Evolutionary conservation across 2,113 vertebrate species (phyloP), one percentile per base, ranked within the genome.

Genomic region (Peucedramus taeniatus): DNA sequence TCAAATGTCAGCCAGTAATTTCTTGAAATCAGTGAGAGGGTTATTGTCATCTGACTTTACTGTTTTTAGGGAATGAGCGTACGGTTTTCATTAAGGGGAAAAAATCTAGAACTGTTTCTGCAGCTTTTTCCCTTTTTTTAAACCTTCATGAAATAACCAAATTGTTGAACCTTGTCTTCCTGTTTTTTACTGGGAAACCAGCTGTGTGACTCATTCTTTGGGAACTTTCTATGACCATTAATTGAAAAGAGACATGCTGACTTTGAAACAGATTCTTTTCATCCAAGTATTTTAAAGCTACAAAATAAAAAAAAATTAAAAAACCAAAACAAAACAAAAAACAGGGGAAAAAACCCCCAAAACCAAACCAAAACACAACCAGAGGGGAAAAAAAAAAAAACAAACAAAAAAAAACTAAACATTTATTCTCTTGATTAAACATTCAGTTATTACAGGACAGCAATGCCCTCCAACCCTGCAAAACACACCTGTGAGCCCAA

Each of bases 181-280:
- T 80, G 72, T 50, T 19, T 91, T 81, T 96, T 94, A 75, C 74
- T 83, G 63, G 45, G 51, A 91, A 97, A 72, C 60, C 78, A 94
- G 74, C 70, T 83, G 61, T 31, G 30, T 95, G 96, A 96, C 91
- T 96, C 95, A 96, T 63, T 83, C 74, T 72, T 93, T 69, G 27
- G 66, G 87, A 97, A 95, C 87, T 87, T 95, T 79, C 78, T 95
- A 66, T 7, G 53, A 45, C 26, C 42, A 83, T 87, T 83, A 95
- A 85, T 3, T 65, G 63, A 94, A 91, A 75, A 42, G 83, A 87
- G 76, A 83, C 92, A 91, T 42, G 44, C 45, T 91, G 71, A 96
- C 83, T 90, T 90, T 86, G 61, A 94, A 95, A 89, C 7, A 72
- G 59, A 78, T 22, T 66, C 20, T 72, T 70, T 85, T 82, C 65